Conservation (phyloP, 1,140 invertebrate genomes). For the Chelonus insularis region DNA sequence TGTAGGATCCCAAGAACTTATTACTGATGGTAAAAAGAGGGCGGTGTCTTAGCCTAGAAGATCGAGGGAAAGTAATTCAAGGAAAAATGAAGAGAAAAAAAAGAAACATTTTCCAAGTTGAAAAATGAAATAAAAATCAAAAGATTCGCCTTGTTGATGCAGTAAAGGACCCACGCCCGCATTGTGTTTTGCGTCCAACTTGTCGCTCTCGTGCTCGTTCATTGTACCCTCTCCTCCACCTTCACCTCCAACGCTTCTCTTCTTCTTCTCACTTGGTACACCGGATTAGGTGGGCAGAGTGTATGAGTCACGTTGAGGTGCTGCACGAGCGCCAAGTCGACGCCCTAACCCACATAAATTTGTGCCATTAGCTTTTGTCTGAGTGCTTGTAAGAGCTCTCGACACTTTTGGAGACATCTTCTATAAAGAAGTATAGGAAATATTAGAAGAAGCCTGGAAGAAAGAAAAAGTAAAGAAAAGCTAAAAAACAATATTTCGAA, state of each 20-base stretch:
- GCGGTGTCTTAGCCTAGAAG: too few species aligned
- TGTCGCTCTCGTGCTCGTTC: conserved; percentile 27
- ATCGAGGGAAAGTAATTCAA: too few species aligned
- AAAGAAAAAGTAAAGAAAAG: too few species aligned
- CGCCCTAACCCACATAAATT: conserved; percentile 34
- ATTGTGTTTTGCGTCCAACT: conserved; percentile 29
- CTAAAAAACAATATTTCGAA: too few species aligned
- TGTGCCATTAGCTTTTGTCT: conserved; percentile 25
- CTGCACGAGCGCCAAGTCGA: conserved; percentile 21
- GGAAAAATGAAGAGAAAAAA: neutral
- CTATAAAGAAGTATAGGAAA: too few species aligned
- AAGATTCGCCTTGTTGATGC: conserved; percentile 21
- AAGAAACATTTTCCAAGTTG: neutral
- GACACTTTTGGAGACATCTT: too few species aligned
- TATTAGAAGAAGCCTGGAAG: too few species aligned
- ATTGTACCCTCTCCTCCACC: conserved; percentile 14
- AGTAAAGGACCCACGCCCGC: conserved; percentile 28
- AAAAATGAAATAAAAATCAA: conserved; percentile 14
- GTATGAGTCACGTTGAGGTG: conserved; percentile 26
- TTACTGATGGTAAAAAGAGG: neutral
- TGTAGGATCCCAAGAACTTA: conserved; percentile 9
- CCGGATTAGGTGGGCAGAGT: conserved; percentile 32
- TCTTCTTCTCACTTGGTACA: conserved; percentile 9
- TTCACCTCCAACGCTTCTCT: conserved; percentile 9
- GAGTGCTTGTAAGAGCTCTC: neutral